Conservation (phyloP, 2,797 vertebrate genomes). For the Anomalospiza imberbis region DNA sequence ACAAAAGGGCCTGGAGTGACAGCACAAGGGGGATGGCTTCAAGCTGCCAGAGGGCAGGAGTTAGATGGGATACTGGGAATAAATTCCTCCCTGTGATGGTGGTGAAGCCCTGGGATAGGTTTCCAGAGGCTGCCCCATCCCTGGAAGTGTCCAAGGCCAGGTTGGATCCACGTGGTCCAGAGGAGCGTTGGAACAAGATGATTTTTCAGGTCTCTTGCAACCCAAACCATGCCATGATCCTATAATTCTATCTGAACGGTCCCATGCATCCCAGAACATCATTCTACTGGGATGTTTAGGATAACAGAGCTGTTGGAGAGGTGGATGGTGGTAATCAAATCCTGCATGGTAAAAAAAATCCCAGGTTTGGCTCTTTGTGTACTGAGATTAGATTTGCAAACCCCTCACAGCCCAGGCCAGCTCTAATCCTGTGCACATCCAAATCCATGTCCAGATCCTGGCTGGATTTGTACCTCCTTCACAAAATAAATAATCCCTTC, state of each 20-base stretch:
- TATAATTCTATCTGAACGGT: rapidly evolving
- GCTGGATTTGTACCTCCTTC: not conserved
- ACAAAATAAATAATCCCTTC: not conserved
- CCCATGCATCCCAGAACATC: not conserved
- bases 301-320: not conserved
- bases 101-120: not conserved
- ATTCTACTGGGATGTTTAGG: not conserved
- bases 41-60: not conserved
- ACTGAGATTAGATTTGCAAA: not conserved
- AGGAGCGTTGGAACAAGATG: not conserved
- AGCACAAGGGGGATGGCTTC: not conserved
- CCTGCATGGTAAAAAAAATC: not conserved
- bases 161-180: not conserved
- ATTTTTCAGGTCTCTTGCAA: not conserved
- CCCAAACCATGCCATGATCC: not conserved
- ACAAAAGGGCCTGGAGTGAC: not conserved
- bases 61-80: not conserved
- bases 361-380: not conserved
- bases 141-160: not conserved
- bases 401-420: not conserved
- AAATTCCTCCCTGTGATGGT: not conserved
- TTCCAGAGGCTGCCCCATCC: not conserved
- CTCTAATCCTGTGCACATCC: rapidly evolving
- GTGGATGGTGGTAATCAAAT: too few relatives aligned
- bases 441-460: not conserved